Conservation (phyloP, 2,888 invertebrate species). For the Agonum fuliginosum region DNA sequence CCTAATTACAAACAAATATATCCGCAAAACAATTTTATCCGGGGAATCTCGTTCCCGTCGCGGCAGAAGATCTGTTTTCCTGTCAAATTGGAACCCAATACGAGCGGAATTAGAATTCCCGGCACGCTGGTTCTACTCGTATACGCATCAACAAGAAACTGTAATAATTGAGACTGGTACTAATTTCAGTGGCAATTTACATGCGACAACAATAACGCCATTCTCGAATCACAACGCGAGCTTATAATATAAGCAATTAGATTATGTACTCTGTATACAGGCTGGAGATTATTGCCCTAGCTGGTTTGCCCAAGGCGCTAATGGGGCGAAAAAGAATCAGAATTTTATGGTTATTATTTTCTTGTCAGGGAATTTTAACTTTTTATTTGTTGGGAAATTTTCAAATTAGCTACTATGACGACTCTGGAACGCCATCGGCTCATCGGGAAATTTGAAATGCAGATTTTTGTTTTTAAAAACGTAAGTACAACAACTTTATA, state of each 20-base stretch:
- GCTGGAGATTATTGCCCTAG: neutral
- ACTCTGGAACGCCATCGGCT: no score
- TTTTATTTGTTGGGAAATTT: neutral
- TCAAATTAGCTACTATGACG: neutral
- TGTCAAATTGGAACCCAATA: slow-evolving; percentile 46
- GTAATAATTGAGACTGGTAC: slow-evolving; percentile 58
- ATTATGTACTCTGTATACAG: slow-evolving; percentile 27
- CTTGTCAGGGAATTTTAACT: slow-evolving; percentile 6
- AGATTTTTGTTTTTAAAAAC: no score
- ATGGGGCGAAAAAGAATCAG: neutral
- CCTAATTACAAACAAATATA: slow-evolving; percentile 29
- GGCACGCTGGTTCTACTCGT: slow-evolving; percentile 32
- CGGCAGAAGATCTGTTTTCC: slow-evolving; percentile 35
- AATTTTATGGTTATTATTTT: slow-evolving; percentile 20
- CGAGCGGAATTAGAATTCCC: slow-evolving; percentile 37
- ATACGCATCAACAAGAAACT: slow-evolving; percentile 54
- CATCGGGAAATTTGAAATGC: no score
- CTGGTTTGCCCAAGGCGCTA: neutral
- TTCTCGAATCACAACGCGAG: slow-evolving; percentile 30
- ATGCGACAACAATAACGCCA: slow-evolving; percentile 44
- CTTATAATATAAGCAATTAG: slow-evolving; percentile 45
- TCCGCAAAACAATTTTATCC: slow-evolving; percentile 28
- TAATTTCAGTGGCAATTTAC: slow-evolving; percentile 58
- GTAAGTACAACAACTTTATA: no score
- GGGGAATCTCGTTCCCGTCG: no score